These are phyloP conservation scores for Terrapene triunguis DNA, from an alignment of 2,113 vertebrate species.

Conservation along the genomic window DNA sequence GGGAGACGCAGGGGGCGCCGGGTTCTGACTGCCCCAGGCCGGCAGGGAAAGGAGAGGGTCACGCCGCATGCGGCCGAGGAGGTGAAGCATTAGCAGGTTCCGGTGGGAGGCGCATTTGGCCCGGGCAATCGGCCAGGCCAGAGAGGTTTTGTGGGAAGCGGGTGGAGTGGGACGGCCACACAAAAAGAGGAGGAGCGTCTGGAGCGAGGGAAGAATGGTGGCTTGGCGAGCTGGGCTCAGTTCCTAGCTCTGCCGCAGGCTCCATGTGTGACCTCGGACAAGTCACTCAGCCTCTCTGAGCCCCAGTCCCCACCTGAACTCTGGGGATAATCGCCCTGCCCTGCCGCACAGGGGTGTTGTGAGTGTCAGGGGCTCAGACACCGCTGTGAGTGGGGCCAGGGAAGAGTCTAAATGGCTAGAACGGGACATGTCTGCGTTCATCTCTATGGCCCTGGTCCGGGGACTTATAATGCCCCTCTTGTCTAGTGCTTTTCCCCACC, in stretches of 20 bases:
- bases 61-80: no score
- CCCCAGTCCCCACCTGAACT: neutral
- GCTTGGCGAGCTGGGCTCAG: neutral
- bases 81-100: no score
- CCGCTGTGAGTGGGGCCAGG: neutral
- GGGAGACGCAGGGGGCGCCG: no score
- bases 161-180: neutral
- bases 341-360: neutral
- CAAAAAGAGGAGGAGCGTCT: no score
- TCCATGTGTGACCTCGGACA: neutral
- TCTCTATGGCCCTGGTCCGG: neutral
- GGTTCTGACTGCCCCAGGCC: no score
- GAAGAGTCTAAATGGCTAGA: neutral
- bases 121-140: neutral
- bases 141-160: neutral
- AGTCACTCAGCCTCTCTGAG: neutral
- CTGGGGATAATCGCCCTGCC: neutral
- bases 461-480: neutral
- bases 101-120: neutral
- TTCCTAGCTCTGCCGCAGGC: neutral
- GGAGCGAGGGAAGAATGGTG: no score
- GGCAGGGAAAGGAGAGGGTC: no score
- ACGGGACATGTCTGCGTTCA: neutral
- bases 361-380: neutral
- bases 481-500: neutral